A percentile compares a stretch with the other conserved stretches of the same genome.
These are phyloP conservation scores for Parazoanthus swiftii DNA, from an alignment of 92 coral and sea anemone genomes.

Conservation along the genomic window DNA sequence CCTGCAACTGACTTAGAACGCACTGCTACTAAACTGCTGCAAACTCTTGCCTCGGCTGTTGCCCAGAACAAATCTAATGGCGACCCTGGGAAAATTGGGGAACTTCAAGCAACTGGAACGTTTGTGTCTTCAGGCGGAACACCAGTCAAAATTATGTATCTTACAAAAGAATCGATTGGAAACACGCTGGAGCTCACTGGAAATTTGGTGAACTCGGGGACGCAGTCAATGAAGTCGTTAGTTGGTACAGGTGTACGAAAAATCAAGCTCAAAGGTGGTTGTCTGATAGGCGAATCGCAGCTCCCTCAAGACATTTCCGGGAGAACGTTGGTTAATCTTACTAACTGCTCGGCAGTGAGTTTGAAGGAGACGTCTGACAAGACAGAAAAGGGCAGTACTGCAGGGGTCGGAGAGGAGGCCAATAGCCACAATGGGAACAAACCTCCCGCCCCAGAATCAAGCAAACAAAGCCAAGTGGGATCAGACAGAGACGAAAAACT, in stretches of 20 bases:
- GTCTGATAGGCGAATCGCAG: constrained; percentile 31
- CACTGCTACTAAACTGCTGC: constrained; percentile 37
- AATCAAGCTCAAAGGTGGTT: constrained; percentile 44
- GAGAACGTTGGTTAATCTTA: constrained; percentile 14
- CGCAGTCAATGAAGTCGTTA: constrained; percentile 73
- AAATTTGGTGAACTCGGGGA: constrained; percentile 47
- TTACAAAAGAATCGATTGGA: constrained; percentile 30
- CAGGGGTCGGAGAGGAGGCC: not conserved
- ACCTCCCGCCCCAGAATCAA: not conserved
- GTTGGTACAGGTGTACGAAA: constrained; percentile 59
- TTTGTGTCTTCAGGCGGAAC: constrained; percentile 24
- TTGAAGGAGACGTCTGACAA: not conserved
- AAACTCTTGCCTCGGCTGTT: constrained; percentile 38
- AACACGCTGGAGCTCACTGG: constrained; percentile 23
- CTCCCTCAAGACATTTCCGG: constrained; percentile 6
- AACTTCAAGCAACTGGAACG: not conserved
- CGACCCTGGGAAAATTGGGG: constrained; percentile 13
- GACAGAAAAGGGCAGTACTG: not conserved
- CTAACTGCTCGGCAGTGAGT: not conserved
- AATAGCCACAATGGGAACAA: not conserved
- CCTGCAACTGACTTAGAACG: constrained; percentile 26
- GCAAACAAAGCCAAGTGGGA: not conserved
- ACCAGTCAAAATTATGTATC: constrained; percentile 41
- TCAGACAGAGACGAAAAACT: not conserved
- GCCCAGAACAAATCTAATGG: constrained; percentile 22